phyloP scores from a whole-genome alignment of 2,888 invertebrate species.

The Standfussiana lucernea region DNA sequence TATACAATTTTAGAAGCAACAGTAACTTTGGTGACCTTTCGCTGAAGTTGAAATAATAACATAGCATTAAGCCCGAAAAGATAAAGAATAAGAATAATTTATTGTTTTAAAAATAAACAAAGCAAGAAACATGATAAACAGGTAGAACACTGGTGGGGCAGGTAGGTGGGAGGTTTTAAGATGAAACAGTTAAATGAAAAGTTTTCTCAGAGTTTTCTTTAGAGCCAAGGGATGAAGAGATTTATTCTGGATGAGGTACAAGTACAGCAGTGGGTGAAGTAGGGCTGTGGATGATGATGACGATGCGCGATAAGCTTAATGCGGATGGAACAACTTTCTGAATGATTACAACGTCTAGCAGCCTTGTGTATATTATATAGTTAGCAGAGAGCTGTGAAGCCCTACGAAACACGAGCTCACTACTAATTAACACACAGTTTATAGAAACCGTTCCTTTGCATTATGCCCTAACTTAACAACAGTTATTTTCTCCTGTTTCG shows the following conservation, averaged over 20 bases:
- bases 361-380: not conserved
- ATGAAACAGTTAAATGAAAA: not conserved
- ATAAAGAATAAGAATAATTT: too few relatives aligned
- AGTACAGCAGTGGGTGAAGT: not conserved
- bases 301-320: not conserved
- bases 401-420: not conserved
- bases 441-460: constrained; percentile 6
- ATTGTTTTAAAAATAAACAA: too few relatives aligned
- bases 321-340: not conserved
- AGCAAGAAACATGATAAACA: too few relatives aligned
- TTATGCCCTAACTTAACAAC: not conserved
- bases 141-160: too few relatives aligned
- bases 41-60: constrained; percentile 10
- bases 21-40: constrained; percentile 13
- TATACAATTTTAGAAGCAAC: not conserved
- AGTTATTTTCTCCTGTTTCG: not conserved
- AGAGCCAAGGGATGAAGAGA: not conserved
- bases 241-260: not conserved
- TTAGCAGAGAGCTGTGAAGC: constrained; percentile 24
- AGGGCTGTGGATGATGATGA: not conserved
- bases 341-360: too few relatives aligned
- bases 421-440: constrained; percentile 17
- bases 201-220: not conserved
- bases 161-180: too few relatives aligned
- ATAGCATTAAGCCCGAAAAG: not conserved